phyloP scores from a whole-genome alignment of 2,888 invertebrate species.

The Rhopalosiphum nymphaeae region DNA sequence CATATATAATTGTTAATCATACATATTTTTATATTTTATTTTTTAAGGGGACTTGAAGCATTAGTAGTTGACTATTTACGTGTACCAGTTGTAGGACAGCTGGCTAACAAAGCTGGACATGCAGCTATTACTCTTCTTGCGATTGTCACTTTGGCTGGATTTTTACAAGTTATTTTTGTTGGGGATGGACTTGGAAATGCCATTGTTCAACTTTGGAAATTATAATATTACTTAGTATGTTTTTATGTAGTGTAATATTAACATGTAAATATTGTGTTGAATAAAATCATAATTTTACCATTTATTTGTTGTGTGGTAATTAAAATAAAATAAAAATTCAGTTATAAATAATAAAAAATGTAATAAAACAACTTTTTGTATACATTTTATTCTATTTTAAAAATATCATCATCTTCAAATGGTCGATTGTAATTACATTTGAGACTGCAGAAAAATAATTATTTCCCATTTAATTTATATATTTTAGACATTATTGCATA shows the following conservation, averaged over 20 bases:
- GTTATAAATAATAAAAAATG: background rate
- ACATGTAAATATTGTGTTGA: constrained; percentile 48
- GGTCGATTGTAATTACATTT: background rate
- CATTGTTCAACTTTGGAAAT: constrained; percentile 52
- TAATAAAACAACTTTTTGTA: background rate
- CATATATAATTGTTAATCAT: background rate
- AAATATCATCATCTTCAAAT: background rate
- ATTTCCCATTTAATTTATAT: background rate
- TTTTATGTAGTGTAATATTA: constrained; percentile 21
- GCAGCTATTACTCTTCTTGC: constrained; percentile 19
- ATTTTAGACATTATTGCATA: too few species aligned
- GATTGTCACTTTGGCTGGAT: constrained; percentile 52
- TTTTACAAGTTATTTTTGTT: constrained; percentile 53
- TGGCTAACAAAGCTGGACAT: constrained; percentile 58
- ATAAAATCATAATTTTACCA: constrained; percentile 23
- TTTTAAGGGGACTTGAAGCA: constrained; percentile 58
- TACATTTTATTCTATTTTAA: background rate
- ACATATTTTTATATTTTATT: background rate
- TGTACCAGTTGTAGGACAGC: constrained; percentile 52
- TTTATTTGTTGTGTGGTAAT: background rate
- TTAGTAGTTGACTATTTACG: constrained; percentile 60
- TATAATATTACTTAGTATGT: constrained; percentile 30
- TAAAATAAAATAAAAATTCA: background rate
- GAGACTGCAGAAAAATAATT: background rate
- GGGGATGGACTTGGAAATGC: constrained; percentile 57